These are phyloP conservation scores for Battus philenor DNA, from an alignment of 1,140 invertebrate species.

Conservation along the genomic window DNA sequence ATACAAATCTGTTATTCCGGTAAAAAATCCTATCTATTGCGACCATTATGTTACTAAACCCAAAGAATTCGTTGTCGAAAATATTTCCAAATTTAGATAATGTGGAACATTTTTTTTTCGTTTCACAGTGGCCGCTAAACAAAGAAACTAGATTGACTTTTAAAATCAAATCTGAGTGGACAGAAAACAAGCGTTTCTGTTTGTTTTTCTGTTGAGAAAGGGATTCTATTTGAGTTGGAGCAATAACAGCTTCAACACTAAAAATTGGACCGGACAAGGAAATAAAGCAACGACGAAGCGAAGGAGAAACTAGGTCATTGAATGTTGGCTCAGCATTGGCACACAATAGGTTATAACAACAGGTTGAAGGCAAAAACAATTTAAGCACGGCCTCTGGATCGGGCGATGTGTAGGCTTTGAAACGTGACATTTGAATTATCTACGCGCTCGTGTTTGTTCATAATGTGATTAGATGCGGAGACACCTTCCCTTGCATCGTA, in stretches of 20 bases:
- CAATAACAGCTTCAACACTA: slow-evolving; percentile 15
- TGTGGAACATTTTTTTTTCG: neutral
- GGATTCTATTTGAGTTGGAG: slow-evolving; percentile 16
- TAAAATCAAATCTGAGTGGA: neutral
- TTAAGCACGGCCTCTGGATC: slow-evolving; percentile 48
- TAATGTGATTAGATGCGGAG: slow-evolving; percentile 22
- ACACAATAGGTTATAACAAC: slow-evolving; percentile 57
- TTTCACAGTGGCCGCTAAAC: neutral
- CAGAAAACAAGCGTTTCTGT: neutral
- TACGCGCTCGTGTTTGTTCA: slow-evolving; percentile 19
- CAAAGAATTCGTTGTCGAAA: neutral
- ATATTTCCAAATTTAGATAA: neutral
- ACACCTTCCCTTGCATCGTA: slow-evolving; percentile 18
- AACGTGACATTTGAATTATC: slow-evolving; percentile 42
- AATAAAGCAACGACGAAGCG: slow-evolving; percentile 28
- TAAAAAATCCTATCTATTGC: slow-evolving; percentile 1
- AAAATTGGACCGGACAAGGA: slow-evolving; percentile 27
- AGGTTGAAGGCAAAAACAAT: slow-evolving; percentile 57
- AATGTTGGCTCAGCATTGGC: slow-evolving; percentile 50
- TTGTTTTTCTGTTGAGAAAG: slow-evolving; percentile 9
- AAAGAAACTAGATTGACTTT: neutral
- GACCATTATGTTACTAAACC: neutral
- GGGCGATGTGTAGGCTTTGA: slow-evolving; percentile 43
- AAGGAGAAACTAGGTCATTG: slow-evolving; percentile 48
- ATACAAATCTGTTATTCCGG: slow-evolving; percentile 16